Base-by-base conservation (phyloP, 2,888 invertebrate species). In the Torymus texanus region DNA sequence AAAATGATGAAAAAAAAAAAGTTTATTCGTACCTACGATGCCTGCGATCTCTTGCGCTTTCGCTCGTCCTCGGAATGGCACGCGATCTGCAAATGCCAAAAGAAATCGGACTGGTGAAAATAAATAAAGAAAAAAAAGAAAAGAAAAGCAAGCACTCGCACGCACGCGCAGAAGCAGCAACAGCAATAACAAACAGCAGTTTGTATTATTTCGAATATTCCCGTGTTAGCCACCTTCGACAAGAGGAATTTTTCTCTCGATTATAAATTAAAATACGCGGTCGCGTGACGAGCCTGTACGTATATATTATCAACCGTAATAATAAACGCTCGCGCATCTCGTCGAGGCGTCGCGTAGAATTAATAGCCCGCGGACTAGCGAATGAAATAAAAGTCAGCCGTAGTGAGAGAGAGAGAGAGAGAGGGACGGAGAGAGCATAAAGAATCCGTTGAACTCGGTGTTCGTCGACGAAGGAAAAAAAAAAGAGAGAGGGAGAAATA, bases 81-180 rank as follows among this genome's bases (percentile, higher is more conserved):
- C 81, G 81, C 70, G 79, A 81, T 81, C 81, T 81, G 81, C 56
- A 81, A 81, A 81, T 81, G 68, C 73, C 63, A 81, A 81, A 81
- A 79, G 61, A 80, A 72, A 79, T 72, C 62, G 50, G 56, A 62
- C 56, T 75, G 53, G 55, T 71, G 67, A 71, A 81, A 71, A 75
- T 18, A 78, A 78, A 78, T 67, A 71, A 80, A 73, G n/a, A 53
- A 50, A 58, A 56, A 66, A 50, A 50, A 59, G 50, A 58, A 70
- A 70, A 66, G 66, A 18, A 72, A 50, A 58, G 8, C 21, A 65
- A 51, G 29, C 59, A 56, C 16, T 18, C 12, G 16, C 12, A 41
- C 5, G 50, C 41, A 41, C 50, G 55, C 65, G n/a, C 70, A 70
- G 70, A 56, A 56, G 67, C 67, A 75, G 51, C 8, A 24, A 53